phyloP scores from a whole-genome alignment of 2,113 vertebrate species.

The Ahaetulla prasina region DNA sequence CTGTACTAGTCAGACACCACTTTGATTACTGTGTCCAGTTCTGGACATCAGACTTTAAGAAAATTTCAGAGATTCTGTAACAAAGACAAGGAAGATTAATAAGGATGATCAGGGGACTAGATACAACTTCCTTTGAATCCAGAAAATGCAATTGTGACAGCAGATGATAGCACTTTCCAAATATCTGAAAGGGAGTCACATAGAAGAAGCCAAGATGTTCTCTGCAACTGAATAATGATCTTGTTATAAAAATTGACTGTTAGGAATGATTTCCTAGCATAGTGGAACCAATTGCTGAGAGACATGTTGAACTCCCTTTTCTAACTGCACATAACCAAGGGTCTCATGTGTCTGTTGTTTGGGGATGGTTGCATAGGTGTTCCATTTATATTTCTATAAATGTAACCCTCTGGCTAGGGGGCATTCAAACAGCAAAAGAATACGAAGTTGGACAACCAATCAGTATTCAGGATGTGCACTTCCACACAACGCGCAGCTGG shows the following conservation, averaged over 20 bases:
- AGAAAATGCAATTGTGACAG: neutral
- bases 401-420: neutral
- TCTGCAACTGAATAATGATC: neutral
- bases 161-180: neutral
- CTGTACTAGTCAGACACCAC: neutral
- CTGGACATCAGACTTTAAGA: neutral
- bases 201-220: neutral
- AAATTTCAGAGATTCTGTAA: neutral
- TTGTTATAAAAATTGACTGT: neutral
- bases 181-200: neutral
- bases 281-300: neutral
- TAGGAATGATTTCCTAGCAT: neutral
- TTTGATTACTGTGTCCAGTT: neutral
- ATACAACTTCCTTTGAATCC: neutral
- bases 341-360: neutral
- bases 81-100: neutral
- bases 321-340: neutral
- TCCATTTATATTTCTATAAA: neutral
- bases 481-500: neutral
- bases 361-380: neutral
- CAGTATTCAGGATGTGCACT: neutral
- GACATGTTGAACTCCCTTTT: neutral
- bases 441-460: neutral
- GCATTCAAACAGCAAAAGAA: neutral
- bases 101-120: neutral